Evolutionary conservation across 2,797 vertebrate species (phyloP), one percentile per base, ranked within the genome.

Genomic region (Lagodon rhomboides): DNA sequence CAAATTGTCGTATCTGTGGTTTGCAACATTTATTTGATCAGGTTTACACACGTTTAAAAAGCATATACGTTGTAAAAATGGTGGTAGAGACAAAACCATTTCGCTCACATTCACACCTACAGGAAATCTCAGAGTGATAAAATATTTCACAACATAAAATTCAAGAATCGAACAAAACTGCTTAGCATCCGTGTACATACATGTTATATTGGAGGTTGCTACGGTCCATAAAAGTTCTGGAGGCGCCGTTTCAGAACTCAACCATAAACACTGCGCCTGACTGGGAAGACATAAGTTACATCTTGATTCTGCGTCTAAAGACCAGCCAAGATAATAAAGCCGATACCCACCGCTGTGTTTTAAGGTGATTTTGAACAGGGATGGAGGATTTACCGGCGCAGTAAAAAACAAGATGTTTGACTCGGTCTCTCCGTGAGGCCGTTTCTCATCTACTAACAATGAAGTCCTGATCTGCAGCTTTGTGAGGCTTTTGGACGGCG

Each of bases 401-500:
- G 50, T 66, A 20, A 53, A 38, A 25, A 56, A 4, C 1, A 16
- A 17, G 3, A 69, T 25, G 22, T 7, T 17, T n/a, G 2, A 2
- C 18, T 56, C 25, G 47, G 47, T 68, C 13, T 27, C 22, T 12
- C 1, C 4, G 4, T 50, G 15, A 50, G 18, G 11, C 4, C 41
- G 41, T 12, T 9, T 56, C 56, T 58, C 59, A 27, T 66, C 68
- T 6, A 34, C 43, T 5, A 27, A 49, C 49, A 34, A 8, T 46
- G 10, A 70, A 27, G 60, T 50, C 49, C 51, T 10, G 25, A 38
- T 23, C 17, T 15, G n/a, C 30, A 72, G 68, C 43, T 71, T 12
- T 59, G 46, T 65, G 64, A 67, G 67, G 66, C 44, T 75, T 75
- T 71, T 69, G 67, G 77, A 67, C n/a, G 34, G 27, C 17, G 9